phyloP scores from a whole-genome alignment of 1,140 invertebrate genomes.

The Achatina immaculata region DNA sequence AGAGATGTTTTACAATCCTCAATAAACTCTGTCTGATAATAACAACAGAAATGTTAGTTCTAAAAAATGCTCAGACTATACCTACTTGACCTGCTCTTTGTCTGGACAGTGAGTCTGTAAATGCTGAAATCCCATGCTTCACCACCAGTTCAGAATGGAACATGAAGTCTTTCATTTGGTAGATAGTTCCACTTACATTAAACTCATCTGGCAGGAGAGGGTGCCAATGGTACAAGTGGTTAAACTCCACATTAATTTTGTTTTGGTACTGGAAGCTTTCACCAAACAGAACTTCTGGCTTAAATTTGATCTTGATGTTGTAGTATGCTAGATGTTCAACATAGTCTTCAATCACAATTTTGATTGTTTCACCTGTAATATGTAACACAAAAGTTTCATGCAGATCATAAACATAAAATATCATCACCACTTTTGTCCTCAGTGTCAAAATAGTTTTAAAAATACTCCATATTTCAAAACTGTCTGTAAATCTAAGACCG shows the following conservation, averaged over 20 bases:
- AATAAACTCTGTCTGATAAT: too few species aligned
- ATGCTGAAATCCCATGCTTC: constrained; percentile 68
- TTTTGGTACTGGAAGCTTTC: constrained; percentile 71
- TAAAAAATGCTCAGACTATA: too few species aligned
- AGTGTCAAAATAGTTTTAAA: too few species aligned
- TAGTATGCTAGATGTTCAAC: constrained; percentile 73
- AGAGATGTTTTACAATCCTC: too few species aligned
- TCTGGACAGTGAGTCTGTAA: constrained; percentile 68
- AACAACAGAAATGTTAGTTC: too few species aligned
- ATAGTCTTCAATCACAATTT: constrained; percentile 72
- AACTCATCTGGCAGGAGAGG: constrained; percentile 70
- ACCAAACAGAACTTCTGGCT: constrained; percentile 68
- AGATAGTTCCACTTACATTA: constrained; percentile 65
- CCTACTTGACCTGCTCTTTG: constrained; percentile 70
- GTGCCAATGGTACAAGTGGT: constrained; percentile 73
- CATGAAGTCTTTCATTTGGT: constrained; percentile 67
- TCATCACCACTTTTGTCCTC: too few species aligned
- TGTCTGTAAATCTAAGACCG: too few species aligned
- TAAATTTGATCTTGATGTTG: constrained; percentile 67
- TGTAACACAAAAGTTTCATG: too few species aligned
- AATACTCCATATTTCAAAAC: too few species aligned
- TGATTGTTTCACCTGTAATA: constrained; percentile 68
- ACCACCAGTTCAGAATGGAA: constrained; percentile 67
- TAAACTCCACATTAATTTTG: constrained; percentile 71
- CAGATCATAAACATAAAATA: too few species aligned